Evolutionary conservation across 2,797 vertebrate species (phyloP).

Genomic region (Chrosomus eos): DNA sequence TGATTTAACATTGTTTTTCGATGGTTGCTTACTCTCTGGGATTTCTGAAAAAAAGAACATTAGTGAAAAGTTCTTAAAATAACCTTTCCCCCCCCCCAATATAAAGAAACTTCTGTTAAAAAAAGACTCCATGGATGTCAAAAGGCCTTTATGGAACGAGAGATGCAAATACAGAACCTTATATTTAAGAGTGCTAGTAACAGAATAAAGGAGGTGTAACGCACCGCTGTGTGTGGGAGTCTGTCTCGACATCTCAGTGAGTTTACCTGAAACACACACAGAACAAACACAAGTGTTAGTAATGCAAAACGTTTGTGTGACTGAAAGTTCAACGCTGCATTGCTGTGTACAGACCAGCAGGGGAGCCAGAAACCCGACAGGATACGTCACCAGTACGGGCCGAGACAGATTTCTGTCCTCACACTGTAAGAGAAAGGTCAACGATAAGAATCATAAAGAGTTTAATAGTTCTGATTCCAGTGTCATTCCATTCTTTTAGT

Average conservation of each 20-base stretch:
- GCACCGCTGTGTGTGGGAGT: conserved; percentile 63
- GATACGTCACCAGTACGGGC: conserved; percentile 83
- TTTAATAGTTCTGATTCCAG: not conserved
- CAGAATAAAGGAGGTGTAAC: conserved; percentile 1
- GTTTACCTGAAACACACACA: conserved; percentile 50
- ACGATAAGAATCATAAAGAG: not conserved
- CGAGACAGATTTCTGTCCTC: conserved; percentile 81
- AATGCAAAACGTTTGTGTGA: not conserved
- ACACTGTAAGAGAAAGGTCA: conserved; percentile 73
- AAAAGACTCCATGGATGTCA: not conserved
- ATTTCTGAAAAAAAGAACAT: not conserved
- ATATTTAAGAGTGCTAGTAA: not conserved
- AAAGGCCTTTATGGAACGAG: not conserved
- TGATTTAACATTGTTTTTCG: no score
- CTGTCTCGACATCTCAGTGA: conserved; percentile 54
- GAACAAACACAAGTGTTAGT: not conserved
- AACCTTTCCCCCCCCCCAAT: rapidly evolving
- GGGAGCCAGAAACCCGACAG: conserved; percentile 58
- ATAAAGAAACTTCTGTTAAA: not conserved
- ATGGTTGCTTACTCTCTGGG: no score
- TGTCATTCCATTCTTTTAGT: not conserved
- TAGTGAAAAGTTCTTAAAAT: not conserved
- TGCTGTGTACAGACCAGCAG: conserved; percentile 59
- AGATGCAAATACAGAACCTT: not conserved
- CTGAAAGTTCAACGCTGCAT: not conserved